A percentile compares a stretch with the other conserved stretches of the same genome.
These are phyloP conservation scores for Bombyx huttoni DNA, from an alignment of 2,888 invertebrate species.

Conservation along the genomic window DNA sequence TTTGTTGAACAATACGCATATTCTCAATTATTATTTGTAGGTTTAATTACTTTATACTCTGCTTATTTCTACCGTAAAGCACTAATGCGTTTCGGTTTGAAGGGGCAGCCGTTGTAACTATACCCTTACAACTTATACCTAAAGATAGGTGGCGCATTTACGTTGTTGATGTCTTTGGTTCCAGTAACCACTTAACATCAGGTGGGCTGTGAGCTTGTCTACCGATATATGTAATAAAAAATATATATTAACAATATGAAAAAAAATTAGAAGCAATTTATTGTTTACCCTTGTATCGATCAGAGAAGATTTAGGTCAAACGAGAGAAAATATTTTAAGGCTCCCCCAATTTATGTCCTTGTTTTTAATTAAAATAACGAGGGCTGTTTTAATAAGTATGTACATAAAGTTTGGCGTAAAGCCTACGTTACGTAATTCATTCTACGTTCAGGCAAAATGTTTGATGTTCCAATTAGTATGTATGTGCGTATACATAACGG, in stretches of 20 bases:
- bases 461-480: conserved; percentile 12
- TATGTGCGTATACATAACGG: conserved; percentile 1
- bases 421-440: conserved; percentile 10
- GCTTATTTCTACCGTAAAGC: too few relatives aligned
- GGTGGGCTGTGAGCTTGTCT: too few relatives aligned
- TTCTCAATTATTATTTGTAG: too few relatives aligned
- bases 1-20: background rate
- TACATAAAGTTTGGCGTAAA: conserved; percentile 1
- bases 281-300: conserved; percentile 4
- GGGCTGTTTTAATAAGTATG: background rate
- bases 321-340: background rate
- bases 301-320: conserved; percentile 2
- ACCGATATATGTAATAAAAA: too few relatives aligned
- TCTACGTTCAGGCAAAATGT: conserved; percentile 12
- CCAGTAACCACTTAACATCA: too few relatives aligned
- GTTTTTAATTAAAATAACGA: background rate
- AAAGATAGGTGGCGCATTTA: too few relatives aligned
- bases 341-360: background rate
- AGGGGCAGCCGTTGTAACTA: too few relatives aligned
- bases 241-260: background rate
- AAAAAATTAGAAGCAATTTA: background rate
- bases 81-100: too few relatives aligned
- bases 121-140: too few relatives aligned
- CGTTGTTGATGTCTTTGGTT: too few relatives aligned
- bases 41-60: background rate